Evolutionary conservation across 2,797 vertebrate genomes (phyloP).

Genomic region (Malurus leucopterus): DNA sequence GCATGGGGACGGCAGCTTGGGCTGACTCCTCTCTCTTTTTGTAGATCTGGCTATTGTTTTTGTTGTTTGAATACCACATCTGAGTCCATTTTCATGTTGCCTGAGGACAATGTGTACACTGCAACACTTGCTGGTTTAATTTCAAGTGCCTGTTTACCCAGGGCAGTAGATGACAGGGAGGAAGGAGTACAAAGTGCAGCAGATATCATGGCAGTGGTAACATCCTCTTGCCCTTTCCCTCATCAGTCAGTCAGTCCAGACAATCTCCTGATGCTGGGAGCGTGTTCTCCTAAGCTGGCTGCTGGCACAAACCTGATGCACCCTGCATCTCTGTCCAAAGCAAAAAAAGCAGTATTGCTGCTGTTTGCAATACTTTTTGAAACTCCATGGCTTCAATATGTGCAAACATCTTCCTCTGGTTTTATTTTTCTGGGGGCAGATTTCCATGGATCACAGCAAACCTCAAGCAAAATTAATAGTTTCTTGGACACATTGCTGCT

Average conservation of each 20-base stretch:
- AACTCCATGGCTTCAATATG: background rate
- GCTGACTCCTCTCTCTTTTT: conserved; percentile 13
- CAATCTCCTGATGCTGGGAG: background rate
- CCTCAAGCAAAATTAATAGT: background rate
- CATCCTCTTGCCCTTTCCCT: background rate
- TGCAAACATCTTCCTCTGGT: background rate
- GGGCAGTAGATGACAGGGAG: background rate
- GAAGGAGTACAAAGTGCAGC: background rate
- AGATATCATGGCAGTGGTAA: background rate
- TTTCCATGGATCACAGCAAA: background rate
- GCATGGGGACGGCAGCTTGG: conserved; percentile 4
- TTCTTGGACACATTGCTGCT: background rate
- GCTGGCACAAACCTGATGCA: background rate
- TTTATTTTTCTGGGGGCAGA: background rate
- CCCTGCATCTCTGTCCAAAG: background rate
- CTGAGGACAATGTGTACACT: background rate
- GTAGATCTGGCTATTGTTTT: conserved; percentile 5
- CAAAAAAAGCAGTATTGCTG: background rate
- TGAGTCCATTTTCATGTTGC: conserved; percentile 10
- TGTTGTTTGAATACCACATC: background rate
- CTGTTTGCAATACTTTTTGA: background rate
- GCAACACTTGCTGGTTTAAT: background rate
- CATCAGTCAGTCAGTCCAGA: background rate
- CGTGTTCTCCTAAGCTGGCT: background rate
- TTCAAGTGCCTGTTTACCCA: background rate